Conservation (phyloP, 2,797 vertebrate genomes). For the Gallinago nigripennis region DNA sequence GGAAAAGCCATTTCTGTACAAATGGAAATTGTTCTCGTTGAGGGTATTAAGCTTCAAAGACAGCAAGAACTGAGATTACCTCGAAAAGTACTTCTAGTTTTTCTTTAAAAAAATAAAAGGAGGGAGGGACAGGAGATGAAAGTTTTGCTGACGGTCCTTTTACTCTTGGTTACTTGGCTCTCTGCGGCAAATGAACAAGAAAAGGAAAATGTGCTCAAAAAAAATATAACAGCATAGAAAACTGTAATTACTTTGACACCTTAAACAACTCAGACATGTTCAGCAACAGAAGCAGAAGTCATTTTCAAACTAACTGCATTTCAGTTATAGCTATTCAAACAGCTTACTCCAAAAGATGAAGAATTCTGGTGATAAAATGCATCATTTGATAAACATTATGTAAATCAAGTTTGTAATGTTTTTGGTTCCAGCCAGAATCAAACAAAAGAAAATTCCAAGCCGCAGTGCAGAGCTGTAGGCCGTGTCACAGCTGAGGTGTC, state of each 20-base stretch:
- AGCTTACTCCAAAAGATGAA: background rate
- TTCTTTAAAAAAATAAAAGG: background rate
- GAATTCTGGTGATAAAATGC: conserved; percentile 16
- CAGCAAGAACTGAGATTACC: conserved; percentile 8
- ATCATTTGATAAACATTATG: background rate
- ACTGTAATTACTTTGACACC: conserved; percentile 6
- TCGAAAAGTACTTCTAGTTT: background rate
- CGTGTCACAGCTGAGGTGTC: background rate
- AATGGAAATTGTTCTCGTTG: background rate
- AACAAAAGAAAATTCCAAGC: background rate
- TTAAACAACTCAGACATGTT: background rate
- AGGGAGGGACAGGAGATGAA: background rate
- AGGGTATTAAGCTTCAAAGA: conserved; percentile 30
- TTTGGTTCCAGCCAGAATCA: background rate
- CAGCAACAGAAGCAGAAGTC: conserved; percentile 10
- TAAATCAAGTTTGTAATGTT: background rate
- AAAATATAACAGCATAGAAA: background rate
- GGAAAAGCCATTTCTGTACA: background rate
- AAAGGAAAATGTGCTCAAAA: background rate
- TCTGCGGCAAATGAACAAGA: background rate
- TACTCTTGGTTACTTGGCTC: background rate
- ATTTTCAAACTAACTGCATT: conserved; percentile 16
- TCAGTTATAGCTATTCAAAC: background rate
- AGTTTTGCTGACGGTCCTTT: background rate
- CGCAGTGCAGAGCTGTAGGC: background rate